These are phyloP conservation scores for Noctua janthina DNA, from an alignment of 2,888 invertebrate genomes.

Conservation along the genomic window DNA sequence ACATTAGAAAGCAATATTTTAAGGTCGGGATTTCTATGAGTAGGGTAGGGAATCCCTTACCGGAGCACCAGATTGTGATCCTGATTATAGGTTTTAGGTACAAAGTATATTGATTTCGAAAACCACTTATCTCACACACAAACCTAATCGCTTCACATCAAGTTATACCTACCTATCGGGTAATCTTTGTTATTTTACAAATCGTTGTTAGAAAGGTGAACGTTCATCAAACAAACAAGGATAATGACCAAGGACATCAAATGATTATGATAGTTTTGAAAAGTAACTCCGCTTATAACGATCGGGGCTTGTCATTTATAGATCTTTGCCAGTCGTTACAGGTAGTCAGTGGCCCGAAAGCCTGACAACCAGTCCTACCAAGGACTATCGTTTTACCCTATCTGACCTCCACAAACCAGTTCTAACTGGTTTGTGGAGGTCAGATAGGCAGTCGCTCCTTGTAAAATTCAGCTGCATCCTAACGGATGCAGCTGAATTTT, in stretches of 20 bases:
- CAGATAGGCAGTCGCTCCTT: neutral
- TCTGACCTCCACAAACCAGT: no score
- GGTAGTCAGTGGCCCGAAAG: no score
- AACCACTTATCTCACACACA: slow-evolving; percentile 14
- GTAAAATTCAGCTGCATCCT: neutral
- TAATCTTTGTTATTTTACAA: neutral
- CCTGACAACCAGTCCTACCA: neutral
- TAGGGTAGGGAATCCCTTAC: slow-evolving; percentile 7
- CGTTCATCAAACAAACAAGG: neutral
- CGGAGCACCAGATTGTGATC: neutral
- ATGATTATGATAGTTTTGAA: neutral
- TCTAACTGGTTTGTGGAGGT: neutral
- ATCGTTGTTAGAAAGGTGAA: neutral
- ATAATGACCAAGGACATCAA: neutral
- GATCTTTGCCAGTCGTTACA: neutral
- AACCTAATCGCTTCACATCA: slow-evolving; percentile 2
- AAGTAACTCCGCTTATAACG: neutral
- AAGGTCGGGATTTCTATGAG: no score
- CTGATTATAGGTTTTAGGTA: neutral
- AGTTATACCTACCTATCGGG: slow-evolving; percentile 1
- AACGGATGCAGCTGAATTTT: no score
- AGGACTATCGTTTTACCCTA: neutral
- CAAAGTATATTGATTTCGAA: slow-evolving; percentile 11
- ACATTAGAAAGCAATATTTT: neutral
- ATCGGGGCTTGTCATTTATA: neutral